Evolutionary conservation across 2,797 vertebrate species (phyloP).

Genomic region (Tamandua tetradactyla): DNA sequence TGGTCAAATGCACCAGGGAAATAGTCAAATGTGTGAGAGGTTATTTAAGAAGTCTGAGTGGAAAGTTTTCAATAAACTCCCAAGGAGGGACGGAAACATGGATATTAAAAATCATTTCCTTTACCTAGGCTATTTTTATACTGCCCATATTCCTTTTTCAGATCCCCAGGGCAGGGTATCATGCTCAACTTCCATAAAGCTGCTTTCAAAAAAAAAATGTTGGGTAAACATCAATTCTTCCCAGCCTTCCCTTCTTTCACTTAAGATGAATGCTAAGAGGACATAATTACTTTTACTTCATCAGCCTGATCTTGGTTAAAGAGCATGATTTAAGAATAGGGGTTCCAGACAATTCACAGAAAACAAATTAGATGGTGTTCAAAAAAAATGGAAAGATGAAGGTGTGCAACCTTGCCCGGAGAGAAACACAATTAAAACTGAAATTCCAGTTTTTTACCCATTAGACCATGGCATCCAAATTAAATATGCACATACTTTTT

Average conservation of each 20-base stretch:
- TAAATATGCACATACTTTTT: not conserved
- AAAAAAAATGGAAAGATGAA: not conserved
- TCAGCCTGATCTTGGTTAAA: not conserved
- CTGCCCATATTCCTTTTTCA: not conserved
- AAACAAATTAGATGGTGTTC: not conserved
- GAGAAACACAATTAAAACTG: slow-evolving; percentile 5
- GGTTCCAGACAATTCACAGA: not conserved
- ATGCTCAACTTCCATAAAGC: not conserved
- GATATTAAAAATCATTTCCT: slow-evolving; percentile 13
- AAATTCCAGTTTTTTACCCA: slow-evolving; percentile 11
- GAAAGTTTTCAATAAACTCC: slow-evolving; percentile 26
- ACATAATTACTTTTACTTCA: not conserved
- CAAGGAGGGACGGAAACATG: not conserved
- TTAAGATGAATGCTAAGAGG: slow-evolving; percentile 7
- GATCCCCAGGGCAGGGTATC: not conserved
- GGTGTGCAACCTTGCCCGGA: not conserved
- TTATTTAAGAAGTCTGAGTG: not conserved
- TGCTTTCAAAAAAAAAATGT: slow-evolving; percentile 22
- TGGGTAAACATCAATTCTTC: not conserved
- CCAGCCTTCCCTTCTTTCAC: not conserved
- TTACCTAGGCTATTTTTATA: not conserved
- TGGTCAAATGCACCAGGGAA: slow-evolving; percentile 24
- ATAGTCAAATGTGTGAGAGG: not conserved
- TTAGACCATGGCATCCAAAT: not conserved
- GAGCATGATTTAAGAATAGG: not conserved